phyloP scores from a whole-genome alignment of 2,797 vertebrate genomes.

The Gallinago stenura region DNA sequence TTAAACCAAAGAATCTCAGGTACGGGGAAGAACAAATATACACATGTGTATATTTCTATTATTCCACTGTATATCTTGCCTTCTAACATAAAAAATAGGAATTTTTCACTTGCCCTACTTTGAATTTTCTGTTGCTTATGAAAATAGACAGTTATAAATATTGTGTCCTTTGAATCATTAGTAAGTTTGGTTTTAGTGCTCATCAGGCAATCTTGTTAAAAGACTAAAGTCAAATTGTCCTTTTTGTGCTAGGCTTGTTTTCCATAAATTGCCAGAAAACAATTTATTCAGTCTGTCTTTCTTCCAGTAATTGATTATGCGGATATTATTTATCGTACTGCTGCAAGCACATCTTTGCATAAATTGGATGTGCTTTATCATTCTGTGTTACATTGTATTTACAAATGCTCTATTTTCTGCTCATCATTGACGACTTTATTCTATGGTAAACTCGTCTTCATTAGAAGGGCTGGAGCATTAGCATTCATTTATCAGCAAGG shows the following conservation, averaged over 20 bases:
- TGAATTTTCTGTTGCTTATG: neutral
- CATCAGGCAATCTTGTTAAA: constrained; percentile 57
- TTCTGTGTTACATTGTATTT: constrained; percentile 69
- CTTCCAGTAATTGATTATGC: constrained; percentile 75
- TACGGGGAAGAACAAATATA: neutral
- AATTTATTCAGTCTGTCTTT: constrained; percentile 73
- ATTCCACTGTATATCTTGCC: neutral
- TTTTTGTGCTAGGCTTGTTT: constrained; percentile 57
- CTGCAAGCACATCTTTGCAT: constrained; percentile 73
- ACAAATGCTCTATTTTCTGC: constrained; percentile 74
- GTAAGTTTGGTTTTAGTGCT: constrained; percentile 52
- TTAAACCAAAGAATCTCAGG: neutral
- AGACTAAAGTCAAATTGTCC: constrained; percentile 62
- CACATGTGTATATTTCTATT: neutral
- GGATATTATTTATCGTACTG: constrained; percentile 75
- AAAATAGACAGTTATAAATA: constrained; percentile 46
- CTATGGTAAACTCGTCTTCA: constrained; percentile 73
- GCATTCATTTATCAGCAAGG: constrained; percentile 57
- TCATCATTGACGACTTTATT: constrained; percentile 72
- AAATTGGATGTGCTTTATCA: constrained; percentile 75
- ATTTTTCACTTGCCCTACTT: neutral
- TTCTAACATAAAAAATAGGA: neutral
- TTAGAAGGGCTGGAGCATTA: constrained; percentile 67
- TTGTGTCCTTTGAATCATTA: constrained; percentile 51
- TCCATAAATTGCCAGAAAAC: constrained; percentile 68